Evolutionary conservation across 2,888 invertebrate genomes (phyloP), one percentile per base, ranked within the genome.

Genomic region (Deilephila elpenor): DNA sequence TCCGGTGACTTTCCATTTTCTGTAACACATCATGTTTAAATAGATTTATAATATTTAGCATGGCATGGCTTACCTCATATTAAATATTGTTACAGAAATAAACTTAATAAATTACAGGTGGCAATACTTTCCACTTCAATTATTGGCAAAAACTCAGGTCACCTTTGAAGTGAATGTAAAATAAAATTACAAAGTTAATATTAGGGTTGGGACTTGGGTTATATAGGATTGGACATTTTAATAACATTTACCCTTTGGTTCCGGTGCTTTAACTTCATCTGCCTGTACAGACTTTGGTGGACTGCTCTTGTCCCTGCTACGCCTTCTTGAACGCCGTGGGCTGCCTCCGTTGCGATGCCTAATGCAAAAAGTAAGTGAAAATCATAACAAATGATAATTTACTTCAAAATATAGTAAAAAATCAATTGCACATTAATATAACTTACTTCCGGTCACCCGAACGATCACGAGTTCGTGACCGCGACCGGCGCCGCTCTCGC

Each of bases 1-100:
- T 91, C 93, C 3, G 93, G 93, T 25, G 94, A 93, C 83, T 93
- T 93, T 56, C 94, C 94, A 78, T 94, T 94, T 88, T 94, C 94
- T 94, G 78, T 59, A 72, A 32, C 32, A 32, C 32, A 5, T 5
- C 1, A 73, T 17, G 11, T 44, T 14, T 14, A 44, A 44, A 44
- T 14, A 44, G 14, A 14, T 14, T 44, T 44, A 44, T 44, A 44
- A 44, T 11, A 14, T 14, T 44, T 44, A 44, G 11, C 44, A 44
- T 44, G 3, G 11, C 3, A 44, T 44, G 44, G 14, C 3, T 44
- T 14, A 44, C 44, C 44, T 44, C 44, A 3, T 44, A 14, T 44
- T 44, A 3, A 3, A 11, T 44, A 44, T 44, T 44, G 44, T 44
- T 44, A 44, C 1, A 11, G 11, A 37, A 44, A 44, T 44, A 14